These are phyloP conservation scores for Otocyon megalotis DNA, from an alignment of 2,113 vertebrate genomes.

Conservation along the genomic window DNA sequence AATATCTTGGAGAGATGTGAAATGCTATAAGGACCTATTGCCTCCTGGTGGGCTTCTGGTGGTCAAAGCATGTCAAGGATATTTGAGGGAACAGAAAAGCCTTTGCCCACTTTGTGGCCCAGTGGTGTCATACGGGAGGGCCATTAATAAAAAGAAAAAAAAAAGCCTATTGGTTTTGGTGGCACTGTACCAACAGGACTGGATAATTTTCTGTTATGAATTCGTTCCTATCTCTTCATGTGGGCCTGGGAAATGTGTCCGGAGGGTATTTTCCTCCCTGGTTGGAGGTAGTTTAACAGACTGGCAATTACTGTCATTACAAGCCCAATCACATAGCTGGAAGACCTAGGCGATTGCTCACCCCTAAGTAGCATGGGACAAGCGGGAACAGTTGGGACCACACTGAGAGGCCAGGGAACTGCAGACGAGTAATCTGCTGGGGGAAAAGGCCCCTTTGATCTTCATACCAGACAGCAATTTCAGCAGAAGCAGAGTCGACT, in stretches of 20 bases:
- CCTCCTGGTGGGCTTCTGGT: background rate
- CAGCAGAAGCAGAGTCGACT: background rate
- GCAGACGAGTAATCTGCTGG: background rate
- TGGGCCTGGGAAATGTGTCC: conserved; percentile 70
- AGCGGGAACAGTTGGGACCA: background rate
- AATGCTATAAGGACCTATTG: too few relatives aligned
- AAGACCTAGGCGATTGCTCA: background rate
- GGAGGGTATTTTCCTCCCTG: conserved; percentile 69
- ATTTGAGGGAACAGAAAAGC: background rate
- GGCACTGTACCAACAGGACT: background rate
- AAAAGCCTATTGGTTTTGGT: background rate
- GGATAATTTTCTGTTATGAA: conserved; percentile 26
- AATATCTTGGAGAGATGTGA: background rate
- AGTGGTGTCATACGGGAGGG: background rate
- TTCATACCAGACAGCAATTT: conserved; percentile 48
- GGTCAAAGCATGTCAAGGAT: background rate
- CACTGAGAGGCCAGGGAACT: background rate
- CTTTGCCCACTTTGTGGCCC: background rate
- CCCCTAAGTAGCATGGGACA: background rate
- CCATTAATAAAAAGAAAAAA: background rate
- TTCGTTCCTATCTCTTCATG: conserved; percentile 9
- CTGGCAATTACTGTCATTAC: conserved; percentile 61
- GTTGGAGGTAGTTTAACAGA: conserved; percentile 57
- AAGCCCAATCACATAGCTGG: background rate
- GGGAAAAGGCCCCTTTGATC: conserved; percentile 56